Evolutionary conservation across 2,113 vertebrate genomes (phyloP).

Genomic region (Engraulis encrasicolus): DNA sequence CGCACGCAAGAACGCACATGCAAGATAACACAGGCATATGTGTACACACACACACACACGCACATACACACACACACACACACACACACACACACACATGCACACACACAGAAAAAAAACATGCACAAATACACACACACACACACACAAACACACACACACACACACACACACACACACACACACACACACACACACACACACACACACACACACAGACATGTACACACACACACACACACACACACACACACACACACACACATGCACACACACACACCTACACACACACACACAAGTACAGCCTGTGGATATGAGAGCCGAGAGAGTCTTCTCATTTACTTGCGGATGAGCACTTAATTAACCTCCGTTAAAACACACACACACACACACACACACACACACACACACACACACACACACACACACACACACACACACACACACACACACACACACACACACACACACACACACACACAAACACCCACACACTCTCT

Average conservation of each 20-base stretch:
- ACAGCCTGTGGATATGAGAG: not conserved
- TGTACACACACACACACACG: slow-evolving; percentile 13
- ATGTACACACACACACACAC: slow-evolving; percentile 21
- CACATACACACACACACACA: not conserved
- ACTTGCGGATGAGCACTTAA: slow-evolving; percentile 4
- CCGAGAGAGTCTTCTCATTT: not conserved
- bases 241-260: not conserved
- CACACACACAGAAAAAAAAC: too few species aligned
- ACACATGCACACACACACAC: not conserved
- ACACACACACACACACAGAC: not conserved
- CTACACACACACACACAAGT: not conserved
- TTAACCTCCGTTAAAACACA: slow-evolving; percentile 11
- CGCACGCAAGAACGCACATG: too few species aligned
- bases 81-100: not conserved
- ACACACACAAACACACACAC: too few species aligned
- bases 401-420: slow-evolving; percentile 26
- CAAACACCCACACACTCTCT: not conserved
- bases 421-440: not conserved
- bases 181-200: too few species aligned
- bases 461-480: not conserved
- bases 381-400: not conserved
- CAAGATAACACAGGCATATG: not conserved
- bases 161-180: too few species aligned
- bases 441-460: not conserved
- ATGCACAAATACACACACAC: too few species aligned